phyloP scores from a whole-genome alignment of 2,888 invertebrate species.

The Tyria jacobaeae region DNA sequence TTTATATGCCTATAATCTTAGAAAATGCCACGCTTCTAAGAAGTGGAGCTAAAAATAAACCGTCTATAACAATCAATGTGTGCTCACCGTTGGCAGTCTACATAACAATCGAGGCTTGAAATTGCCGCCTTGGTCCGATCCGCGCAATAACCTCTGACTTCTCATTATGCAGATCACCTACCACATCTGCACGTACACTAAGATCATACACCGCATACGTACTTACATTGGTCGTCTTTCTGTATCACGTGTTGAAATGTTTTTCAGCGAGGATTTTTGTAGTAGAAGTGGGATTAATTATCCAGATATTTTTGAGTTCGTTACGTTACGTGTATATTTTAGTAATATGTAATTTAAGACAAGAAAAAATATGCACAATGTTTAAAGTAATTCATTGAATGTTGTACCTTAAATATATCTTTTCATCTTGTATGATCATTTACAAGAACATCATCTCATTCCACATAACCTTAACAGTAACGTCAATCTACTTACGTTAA shows the following conservation, averaged over 20 bases:
- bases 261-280: background rate
- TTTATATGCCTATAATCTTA: background rate
- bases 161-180: slow-evolving; percentile 83
- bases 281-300: background rate
- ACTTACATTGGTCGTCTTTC: slow-evolving; percentile 69
- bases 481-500: too few relatives aligned
- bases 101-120: slow-evolving; percentile 79
- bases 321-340: too few relatives aligned
- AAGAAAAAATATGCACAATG: too few relatives aligned
- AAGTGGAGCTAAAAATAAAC: slow-evolving; percentile 41
- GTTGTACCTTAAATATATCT: too few relatives aligned
- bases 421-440: background rate
- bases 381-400: too few relatives aligned
- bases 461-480: background rate
- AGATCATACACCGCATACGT: slow-evolving; percentile 75
- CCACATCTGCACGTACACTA: slow-evolving; percentile 73
- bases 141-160: slow-evolving; percentile 78
- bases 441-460: background rate
- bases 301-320: too few relatives aligned
- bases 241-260: slow-evolving; percentile 29
- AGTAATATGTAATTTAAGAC: too few relatives aligned
- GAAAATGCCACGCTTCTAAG: background rate
- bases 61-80: slow-evolving; percentile 66
- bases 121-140: slow-evolving; percentile 76
- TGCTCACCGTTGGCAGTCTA: slow-evolving; percentile 56